phyloP scores from a whole-genome alignment of 2,888 invertebrate species.

The Bombylius discolor region DNA sequence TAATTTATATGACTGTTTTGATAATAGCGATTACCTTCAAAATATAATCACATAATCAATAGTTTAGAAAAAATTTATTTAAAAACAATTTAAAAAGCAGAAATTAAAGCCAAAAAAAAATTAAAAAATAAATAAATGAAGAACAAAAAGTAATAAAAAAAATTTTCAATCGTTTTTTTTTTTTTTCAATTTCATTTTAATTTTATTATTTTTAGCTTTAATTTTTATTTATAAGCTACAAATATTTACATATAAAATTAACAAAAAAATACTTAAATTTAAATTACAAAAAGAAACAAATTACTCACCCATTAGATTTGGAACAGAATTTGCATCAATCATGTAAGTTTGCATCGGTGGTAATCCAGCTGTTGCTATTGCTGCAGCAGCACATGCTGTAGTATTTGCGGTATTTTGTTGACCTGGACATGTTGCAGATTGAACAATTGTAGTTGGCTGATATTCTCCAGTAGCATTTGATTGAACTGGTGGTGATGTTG shows the following conservation, averaged over 20 bases:
- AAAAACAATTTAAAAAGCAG: neutral
- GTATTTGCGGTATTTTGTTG: neutral
- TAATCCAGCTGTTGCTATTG: neutral
- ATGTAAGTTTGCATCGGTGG: conserved; percentile 6
- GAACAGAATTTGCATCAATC: conserved; percentile 9
- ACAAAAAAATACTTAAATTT: no score
- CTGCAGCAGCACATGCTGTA: conserved; percentile 1
- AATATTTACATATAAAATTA: no score
- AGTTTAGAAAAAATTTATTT: neutral
- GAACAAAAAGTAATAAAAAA: no score
- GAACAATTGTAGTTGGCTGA: neutral
- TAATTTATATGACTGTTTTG: conserved; percentile 3
- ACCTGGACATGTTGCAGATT: neutral
- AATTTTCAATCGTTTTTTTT: no score
- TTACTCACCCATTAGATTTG: conserved; percentile 13
- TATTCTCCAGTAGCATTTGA: conserved; percentile 5
- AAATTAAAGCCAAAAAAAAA: neutral
- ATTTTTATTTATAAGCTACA: no score
- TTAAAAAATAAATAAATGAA: neutral
- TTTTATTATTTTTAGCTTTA: no score
- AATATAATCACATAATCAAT: neutral
- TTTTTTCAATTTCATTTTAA: no score
- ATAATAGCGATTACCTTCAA: conserved; percentile 9
- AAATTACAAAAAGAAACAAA: neutral
- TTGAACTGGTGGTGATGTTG: neutral